Conservation (phyloP, 2,113 vertebrate genomes). For the Eira barbara region DNA sequence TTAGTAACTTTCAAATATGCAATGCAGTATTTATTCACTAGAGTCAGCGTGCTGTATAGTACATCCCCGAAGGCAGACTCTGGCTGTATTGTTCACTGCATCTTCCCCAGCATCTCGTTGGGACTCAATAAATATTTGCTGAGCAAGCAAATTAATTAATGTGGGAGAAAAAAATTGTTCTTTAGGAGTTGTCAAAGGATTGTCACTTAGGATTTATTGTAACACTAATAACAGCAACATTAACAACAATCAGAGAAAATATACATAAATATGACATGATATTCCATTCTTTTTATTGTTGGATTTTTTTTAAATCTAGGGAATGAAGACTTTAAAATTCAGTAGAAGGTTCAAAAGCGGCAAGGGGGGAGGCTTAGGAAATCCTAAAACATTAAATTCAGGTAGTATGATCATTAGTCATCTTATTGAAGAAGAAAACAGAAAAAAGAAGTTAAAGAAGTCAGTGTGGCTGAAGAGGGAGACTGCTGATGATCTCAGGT, state of each 20-base stretch:
- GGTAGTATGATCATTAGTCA: neutral
- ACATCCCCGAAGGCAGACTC: neutral
- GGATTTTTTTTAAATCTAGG: constrained; percentile 21
- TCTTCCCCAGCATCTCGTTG: neutral
- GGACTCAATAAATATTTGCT: constrained; percentile 15
- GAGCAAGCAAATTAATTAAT: constrained; percentile 25
- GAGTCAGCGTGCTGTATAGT: neutral
- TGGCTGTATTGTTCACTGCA: neutral
- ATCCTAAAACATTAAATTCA: constrained; percentile 20
- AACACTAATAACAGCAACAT: constrained; percentile 36
- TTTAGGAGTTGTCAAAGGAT: neutral
- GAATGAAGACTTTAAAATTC: constrained; percentile 26
- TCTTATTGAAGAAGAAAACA: constrained; percentile 36
- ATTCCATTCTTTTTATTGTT: constrained; percentile 36
- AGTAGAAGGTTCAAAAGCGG: neutral
- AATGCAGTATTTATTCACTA: neutral
- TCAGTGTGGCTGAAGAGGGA: neutral
- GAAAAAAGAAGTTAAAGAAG: constrained; percentile 8
- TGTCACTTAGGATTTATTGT: constrained; percentile 49
- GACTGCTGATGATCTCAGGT: neutral
- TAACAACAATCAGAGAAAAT: constrained; percentile 33
- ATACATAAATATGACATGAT: neutral
- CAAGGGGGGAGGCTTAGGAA: neutral
- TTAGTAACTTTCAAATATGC: neutral
- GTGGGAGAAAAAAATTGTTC: constrained; percentile 33